Evolutionary conservation across 1,140 invertebrate species (phyloP).

Genomic region (Pseudomyrmex gracilis): DNA sequence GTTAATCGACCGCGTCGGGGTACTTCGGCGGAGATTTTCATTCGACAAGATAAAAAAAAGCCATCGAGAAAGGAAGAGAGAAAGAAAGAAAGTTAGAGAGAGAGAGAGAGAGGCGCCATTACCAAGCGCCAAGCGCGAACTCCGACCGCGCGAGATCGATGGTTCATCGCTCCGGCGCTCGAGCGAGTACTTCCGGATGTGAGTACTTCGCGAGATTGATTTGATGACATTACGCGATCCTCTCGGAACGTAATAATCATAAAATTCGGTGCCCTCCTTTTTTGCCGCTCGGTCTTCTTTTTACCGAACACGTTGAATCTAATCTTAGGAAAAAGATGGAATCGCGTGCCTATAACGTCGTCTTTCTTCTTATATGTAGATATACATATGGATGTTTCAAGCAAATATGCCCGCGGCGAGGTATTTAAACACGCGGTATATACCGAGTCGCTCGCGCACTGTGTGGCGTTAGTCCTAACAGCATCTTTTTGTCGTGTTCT

Average conservation of each 20-base stretch:
- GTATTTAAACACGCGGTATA: slow-evolving; percentile 14
- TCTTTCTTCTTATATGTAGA: slow-evolving; percentile 19
- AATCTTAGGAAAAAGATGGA: slow-evolving; percentile 9
- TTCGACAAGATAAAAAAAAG: not conserved
- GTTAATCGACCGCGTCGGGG: slow-evolving; percentile 64
- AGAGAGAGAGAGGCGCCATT: slow-evolving; percentile 13
- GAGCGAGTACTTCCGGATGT: slow-evolving; percentile 11
- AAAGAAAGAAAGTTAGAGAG: not conserved
- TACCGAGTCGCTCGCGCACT: not conserved
- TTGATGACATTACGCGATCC: slow-evolving; percentile 34
- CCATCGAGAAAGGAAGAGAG: not conserved
- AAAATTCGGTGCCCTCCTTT: slow-evolving; percentile 32
- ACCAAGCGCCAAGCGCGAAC: slow-evolving; percentile 52
- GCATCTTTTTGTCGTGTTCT: slow-evolving; percentile 52
- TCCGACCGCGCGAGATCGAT: slow-evolving; percentile 63
- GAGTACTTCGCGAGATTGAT: slow-evolving; percentile 43
- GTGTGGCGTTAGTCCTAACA: slow-evolving; percentile 18
- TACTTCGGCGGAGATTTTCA: slow-evolving; percentile 49
- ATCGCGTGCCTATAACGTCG: not conserved
- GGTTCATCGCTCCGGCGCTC: slow-evolving; percentile 28
- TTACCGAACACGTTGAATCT: slow-evolving; percentile 30
- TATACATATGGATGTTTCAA: slow-evolving; percentile 4
- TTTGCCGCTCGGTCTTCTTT: not conserved
- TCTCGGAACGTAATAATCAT: slow-evolving; percentile 33
- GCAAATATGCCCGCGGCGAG: not conserved